Base-by-base conservation (phyloP, 2,113 vertebrate genomes). In the Tragelaphus buxtoni region DNA sequence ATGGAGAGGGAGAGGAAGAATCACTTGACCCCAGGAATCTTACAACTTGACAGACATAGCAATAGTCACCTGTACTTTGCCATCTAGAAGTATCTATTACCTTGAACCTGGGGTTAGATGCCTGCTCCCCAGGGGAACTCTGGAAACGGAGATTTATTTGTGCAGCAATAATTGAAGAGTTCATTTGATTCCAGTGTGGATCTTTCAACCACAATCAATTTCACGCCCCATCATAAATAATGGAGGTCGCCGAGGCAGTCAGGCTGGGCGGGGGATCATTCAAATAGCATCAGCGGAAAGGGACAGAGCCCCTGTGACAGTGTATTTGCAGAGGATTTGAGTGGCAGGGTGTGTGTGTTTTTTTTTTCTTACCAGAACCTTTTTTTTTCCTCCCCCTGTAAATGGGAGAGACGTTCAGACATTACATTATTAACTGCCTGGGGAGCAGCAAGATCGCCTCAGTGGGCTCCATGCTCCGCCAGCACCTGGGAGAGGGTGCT, bases 201-300 rank as follows among this genome's bases (percentile, higher is more conserved):
- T 99, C 98, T 99, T 99, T 98, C 98, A 98, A 97, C 98, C 98
- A 97, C 99, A 98, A 98, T 99, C 99, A 99, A 99, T 99, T 99
- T 98, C 97, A 96, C 26, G 92, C 98, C 98, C 97, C 96, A 96
- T 98, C 98, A 97, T 99, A 98, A 99, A 98, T 98, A 98, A 98
- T 98, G 98, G 98, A 98, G 99, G 98, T 99, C 98, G 1, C 47
- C 0, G 5, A 98, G 96, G 97, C 61, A 96, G 98, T 94, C 39
- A 80, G 98, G 98, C 81, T 28, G 89, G 80, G 74, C 20, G 76
- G 96, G 96, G 91, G 95, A 92, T 77, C 55, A 94, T 98, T 98
- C 96, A 97, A 97, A 96, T 90, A 97, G 96, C 97, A 81, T 96
- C 93, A 96, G 69, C 74, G 84, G 90, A 89, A 80, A 91, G 88